These are phyloP conservation scores for Opisthograptis luteolata DNA, from an alignment of 2,888 invertebrate species.

Conservation along the genomic window DNA sequence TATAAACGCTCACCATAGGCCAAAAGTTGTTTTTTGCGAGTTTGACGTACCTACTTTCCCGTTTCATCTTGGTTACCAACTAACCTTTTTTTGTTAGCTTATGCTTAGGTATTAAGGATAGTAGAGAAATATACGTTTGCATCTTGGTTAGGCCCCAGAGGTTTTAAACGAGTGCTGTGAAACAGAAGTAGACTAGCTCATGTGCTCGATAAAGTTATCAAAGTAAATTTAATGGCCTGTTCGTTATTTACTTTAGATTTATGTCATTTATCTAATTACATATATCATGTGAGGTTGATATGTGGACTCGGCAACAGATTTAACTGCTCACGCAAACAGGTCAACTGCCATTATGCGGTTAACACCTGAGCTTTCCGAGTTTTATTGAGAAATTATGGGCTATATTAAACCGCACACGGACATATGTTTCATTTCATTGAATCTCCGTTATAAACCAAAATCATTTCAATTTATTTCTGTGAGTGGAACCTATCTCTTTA, in stretches of 20 bases:
- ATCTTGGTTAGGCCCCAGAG: too few species aligned
- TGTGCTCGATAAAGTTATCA: conserved; percentile 6
- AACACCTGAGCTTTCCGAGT: conserved; percentile 36
- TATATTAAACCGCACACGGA: conserved; percentile 25
- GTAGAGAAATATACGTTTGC: too few species aligned
- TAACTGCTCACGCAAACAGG: conserved; percentile 28
- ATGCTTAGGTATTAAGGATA: too few species aligned
- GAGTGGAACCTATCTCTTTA: background rate
- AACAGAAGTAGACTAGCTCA: too few species aligned
- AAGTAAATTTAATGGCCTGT: background rate
- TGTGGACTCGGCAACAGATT: conserved; percentile 6
- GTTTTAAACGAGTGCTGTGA: too few species aligned
- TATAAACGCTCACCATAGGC: too few species aligned
- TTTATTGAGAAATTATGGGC: conserved; percentile 29
- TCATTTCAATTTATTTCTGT: background rate
- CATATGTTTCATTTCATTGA: conserved; percentile 26
- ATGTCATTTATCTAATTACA: conserved; percentile 3
- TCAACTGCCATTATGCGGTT: conserved; percentile 36
- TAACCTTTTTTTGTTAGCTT: too few species aligned
- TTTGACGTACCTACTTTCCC: too few species aligned
- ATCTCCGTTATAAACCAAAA: conserved; percentile 10
- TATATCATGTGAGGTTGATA: conserved; percentile 9
- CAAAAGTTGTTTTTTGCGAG: too few species aligned
- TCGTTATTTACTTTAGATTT: background rate
- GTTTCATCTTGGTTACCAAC: too few species aligned